These are phyloP conservation scores for Tipula unca DNA, from an alignment of 2,888 invertebrate species.

Conservation along the genomic window DNA sequence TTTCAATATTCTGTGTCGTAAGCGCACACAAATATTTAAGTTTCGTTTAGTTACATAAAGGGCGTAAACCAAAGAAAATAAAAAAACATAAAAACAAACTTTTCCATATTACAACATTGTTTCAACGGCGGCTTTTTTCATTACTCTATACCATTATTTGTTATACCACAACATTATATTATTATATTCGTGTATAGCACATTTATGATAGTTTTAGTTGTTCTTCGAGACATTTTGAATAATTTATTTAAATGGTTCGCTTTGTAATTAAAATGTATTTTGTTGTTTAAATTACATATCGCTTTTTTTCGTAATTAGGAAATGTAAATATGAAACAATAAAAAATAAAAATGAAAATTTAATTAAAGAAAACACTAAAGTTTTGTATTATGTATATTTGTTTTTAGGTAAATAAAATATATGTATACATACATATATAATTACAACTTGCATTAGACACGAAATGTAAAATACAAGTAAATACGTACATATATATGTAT, in stretches of 20 bases:
- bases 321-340: neutral
- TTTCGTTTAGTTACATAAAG: neutral
- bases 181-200: neutral
- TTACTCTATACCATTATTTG: neutral
- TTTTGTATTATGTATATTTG: neutral
- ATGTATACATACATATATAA: neutral
- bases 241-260: neutral
- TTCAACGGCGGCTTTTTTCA: neutral
- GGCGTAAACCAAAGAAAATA: neutral
- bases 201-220: neutral
- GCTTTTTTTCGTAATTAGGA: neutral
- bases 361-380: neutral
- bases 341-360: neutral
- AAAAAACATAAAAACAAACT: neutral
- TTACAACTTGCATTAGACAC: neutral
- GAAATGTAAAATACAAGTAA: neutral
- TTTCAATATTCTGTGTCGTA: neutral
- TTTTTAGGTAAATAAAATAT: neutral
- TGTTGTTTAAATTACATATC: neutral
- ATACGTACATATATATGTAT: neutral
- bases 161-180: neutral
- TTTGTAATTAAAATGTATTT: neutral
- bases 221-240: neutral
- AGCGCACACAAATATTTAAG: neutral
- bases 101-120: conserved; percentile 3